Percentiles rank a stretch among this genome's conserved stretches.
Conservation (phyloP, 2,113 vertebrate genomes). For the Cyanoderma ruficeps region DNA sequence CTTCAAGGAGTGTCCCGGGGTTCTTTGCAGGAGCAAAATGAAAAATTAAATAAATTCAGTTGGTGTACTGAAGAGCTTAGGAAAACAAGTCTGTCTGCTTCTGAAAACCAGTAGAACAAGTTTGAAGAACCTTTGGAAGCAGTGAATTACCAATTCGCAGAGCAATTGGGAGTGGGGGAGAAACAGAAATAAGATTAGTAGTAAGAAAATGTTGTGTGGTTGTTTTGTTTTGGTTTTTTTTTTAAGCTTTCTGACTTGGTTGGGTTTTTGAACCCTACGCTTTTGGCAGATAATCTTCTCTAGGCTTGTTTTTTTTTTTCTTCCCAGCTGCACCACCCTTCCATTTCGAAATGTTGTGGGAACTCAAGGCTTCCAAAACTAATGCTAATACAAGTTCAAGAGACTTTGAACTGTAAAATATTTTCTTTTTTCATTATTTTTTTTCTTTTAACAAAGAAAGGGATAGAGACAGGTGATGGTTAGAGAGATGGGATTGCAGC, state of each 20-base stretch:
- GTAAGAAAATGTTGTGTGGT: neutral
- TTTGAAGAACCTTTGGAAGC: conserved; percentile 62
- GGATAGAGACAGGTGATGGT: neutral
- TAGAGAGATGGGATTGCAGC: neutral
- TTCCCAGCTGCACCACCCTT: neutral
- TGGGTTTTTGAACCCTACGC: neutral
- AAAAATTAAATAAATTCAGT: conserved; percentile 20
- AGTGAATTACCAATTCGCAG: conserved; percentile 21
- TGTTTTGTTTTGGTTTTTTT: neutral
- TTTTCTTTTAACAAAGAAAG: neutral
- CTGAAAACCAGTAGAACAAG: conserved; percentile 66
- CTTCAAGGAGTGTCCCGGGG: neutral
- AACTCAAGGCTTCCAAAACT: neutral
- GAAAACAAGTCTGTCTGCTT: conserved; percentile 55
- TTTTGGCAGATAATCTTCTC: neutral
- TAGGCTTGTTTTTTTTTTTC: neutral
- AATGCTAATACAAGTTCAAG: neutral
- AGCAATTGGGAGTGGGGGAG: conserved; percentile 26
- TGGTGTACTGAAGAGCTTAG: conserved; percentile 1
- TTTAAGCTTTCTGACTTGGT: neutral
- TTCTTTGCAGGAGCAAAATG: neutral
- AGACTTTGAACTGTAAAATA: neutral
- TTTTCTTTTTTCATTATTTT: neutral
- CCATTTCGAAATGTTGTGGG: neutral
- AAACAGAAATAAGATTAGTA: conserved; percentile 18